Evolutionary conservation across 2,888 invertebrate genomes (phyloP).

Genomic region (Noctua comes): DNA sequence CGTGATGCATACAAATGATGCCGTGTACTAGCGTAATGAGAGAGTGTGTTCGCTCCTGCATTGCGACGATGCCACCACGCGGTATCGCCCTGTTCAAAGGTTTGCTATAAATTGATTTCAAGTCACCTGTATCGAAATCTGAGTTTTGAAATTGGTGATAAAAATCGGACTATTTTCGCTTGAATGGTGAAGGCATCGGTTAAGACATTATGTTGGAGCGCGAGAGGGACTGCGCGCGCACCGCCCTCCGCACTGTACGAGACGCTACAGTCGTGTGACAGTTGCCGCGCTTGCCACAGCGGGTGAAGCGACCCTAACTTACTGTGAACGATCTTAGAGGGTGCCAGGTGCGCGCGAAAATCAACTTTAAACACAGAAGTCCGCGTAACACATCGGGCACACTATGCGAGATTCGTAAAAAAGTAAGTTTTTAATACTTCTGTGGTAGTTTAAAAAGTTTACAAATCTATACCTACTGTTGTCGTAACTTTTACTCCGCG

Average conservation of each 20-base stretch:
- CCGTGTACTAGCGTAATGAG: neutral
- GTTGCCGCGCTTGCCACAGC: constrained; percentile 64
- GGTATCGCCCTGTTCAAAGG: neutral
- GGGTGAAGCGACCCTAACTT: constrained; percentile 31
- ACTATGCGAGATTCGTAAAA: constrained; percentile 31
- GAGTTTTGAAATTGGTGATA: constrained; percentile 75
- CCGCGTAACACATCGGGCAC: neutral
- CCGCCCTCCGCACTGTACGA: constrained; percentile 64
- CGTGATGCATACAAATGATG: constrained; percentile 20
- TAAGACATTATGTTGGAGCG: constrained; percentile 65
- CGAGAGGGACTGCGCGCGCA: constrained; percentile 76
- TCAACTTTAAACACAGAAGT: constrained; percentile 9
- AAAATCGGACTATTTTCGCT: constrained; percentile 78
- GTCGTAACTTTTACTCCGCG: constrained; percentile 6
- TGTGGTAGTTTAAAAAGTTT: constrained; percentile 20
- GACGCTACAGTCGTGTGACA: constrained; percentile 60
- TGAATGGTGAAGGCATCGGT: constrained; percentile 77
- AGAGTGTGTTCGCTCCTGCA: constrained; percentile 15
- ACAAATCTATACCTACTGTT: constrained; percentile 5
- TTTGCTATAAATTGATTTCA: constrained; percentile 40
- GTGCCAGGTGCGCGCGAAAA: constrained; percentile 18
- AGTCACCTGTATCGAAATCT: constrained; percentile 72
- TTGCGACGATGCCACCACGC: constrained; percentile 16
- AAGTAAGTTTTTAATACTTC: constrained; percentile 53
- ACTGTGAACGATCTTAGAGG: constrained; percentile 14